phyloP scores from a whole-genome alignment of 92 coral and sea anemone species.

The Meandrina meandrites region DNA sequence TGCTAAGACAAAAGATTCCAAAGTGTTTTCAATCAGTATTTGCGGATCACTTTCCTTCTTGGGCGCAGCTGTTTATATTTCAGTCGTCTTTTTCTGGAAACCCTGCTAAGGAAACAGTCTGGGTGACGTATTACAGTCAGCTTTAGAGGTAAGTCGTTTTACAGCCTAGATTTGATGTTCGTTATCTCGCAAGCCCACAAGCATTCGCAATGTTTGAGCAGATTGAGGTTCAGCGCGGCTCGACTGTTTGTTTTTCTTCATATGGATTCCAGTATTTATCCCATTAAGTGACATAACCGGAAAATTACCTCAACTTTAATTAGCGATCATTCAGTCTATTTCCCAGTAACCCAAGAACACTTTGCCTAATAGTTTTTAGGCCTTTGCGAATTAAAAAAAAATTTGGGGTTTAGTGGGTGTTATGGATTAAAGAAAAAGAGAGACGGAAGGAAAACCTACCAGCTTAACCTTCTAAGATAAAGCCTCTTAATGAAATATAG shows the following conservation, averaged over 20 bases:
- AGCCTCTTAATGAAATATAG: background rate
- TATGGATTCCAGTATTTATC: constrained; percentile 22
- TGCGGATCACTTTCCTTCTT: constrained; percentile 19
- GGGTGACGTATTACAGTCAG: background rate
- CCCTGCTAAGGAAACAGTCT: constrained; percentile 12
- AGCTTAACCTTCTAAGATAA: background rate
- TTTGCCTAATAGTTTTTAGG: constrained; percentile 8
- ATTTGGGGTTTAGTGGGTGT: background rate
- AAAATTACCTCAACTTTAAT: constrained; percentile 28
- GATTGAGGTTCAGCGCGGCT: background rate
- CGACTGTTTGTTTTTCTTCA: constrained; percentile 25
- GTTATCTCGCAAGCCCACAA: background rate
- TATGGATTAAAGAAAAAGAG: background rate
- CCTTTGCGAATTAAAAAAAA: background rate
- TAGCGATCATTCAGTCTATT: background rate
- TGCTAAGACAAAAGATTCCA: constrained; percentile 18
- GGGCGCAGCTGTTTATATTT: constrained; percentile 16
- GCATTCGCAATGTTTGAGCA: background rate
- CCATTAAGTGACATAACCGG: constrained; percentile 27
- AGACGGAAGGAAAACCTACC: background rate
- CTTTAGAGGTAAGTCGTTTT: background rate
- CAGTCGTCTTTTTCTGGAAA: background rate
- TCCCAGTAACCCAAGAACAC: constrained; percentile 10
- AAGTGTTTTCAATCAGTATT: constrained; percentile 25
- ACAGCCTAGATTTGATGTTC: background rate